Base-by-base conservation (phyloP, 2,888 invertebrate genomes). In the Scaptodrosophila latifasciaeformis region DNA sequence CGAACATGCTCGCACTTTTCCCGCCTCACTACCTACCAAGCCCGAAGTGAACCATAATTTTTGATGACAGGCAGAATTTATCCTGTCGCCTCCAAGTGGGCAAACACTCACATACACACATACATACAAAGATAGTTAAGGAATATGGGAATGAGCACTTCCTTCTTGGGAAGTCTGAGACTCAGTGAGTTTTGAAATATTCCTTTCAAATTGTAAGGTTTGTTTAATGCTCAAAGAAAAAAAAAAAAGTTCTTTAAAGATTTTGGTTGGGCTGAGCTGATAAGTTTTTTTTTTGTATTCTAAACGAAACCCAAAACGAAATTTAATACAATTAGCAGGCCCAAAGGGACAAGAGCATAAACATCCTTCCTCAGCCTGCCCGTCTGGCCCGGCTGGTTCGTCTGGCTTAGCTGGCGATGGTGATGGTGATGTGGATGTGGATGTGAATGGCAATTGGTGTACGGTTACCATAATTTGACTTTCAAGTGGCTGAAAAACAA, bases 341-440 rank as follows among this genome's bases (percentile, higher is more conserved):
- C n/a, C n/a, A n/a, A n/a, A 43, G 40, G 59, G 43, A 15, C 24
- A 17, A 27, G 29, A 34, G 2, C 3, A 49, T 70, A 72, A 72
- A 66, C 77, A 67, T 61, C 68, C 70, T 66, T 75, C 75, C 67
- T n/a, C n/a, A n/a, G n/a, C n/a, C n/a, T n/a, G n/a, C n/a, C 13
- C 24, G n/a, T 27, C 43, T 21, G 27, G 12, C n/a, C 24, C 15
- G 12, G 10, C 19, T 19, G 4, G 27, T 29, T 40, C n/a, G n/a
- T 9, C 21, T 39, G 39, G 7, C 10, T 3, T 37, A 6, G 13
- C 2, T 39, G 39, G 2, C 19, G 1, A 7, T 39, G 15, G 4
- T 39, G 39, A 9, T 39, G 39, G 2, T 39, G 39, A 1, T 39
- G 39, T 17, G 17, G 35, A 6, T 29, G 29, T 29, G 6, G 29